Conservation (phyloP, 2,113 vertebrate genomes). For the Salvelinus namaycush region DNA sequence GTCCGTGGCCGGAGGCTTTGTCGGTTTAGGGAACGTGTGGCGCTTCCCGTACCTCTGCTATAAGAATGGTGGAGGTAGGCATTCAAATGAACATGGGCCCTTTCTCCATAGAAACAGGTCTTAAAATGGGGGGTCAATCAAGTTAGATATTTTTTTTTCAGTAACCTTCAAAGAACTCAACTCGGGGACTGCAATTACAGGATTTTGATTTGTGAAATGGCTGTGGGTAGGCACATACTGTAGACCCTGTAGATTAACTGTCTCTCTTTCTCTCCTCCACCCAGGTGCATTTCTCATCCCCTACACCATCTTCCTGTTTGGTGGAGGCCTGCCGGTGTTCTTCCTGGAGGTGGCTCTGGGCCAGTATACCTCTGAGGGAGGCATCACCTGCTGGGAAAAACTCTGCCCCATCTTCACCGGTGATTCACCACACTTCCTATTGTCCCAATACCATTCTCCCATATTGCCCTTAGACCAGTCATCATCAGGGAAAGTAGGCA, state of each 20-base stretch:
- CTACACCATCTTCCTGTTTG: constrained; percentile 98
- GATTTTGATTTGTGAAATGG: neutral
- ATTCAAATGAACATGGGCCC: neutral
- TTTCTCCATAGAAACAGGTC: too few relatives aligned
- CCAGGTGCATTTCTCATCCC: constrained; percentile 99
- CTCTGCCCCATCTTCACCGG: constrained; percentile 97
- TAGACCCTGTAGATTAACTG: neutral
- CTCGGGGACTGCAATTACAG: too few relatives aligned
- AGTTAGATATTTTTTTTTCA: too few relatives aligned
- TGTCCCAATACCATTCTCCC: constrained; percentile 7
- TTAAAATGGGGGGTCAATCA: too few relatives aligned
- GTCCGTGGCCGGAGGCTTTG: constrained; percentile 95
- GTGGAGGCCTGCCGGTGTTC: constrained; percentile 95
- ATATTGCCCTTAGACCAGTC: too few relatives aligned
- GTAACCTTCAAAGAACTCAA: too few relatives aligned
- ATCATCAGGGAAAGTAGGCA: too few relatives aligned
- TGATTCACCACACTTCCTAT: constrained; percentile 62
- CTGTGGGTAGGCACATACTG: neutral
- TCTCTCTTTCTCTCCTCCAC: constrained; percentile 6
- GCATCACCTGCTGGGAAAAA: constrained; percentile 98
- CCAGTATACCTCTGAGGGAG: constrained; percentile 97
- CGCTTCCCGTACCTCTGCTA: constrained; percentile 99
- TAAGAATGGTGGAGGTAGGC: constrained; percentile 96
- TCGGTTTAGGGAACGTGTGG: constrained; percentile 97
- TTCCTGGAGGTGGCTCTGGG: constrained; percentile 97